A percentile compares a stretch with the other conserved stretches of the same genome.
These are phyloP conservation scores for Drosophila persimilis DNA, from an alignment of 1,140 invertebrate genomes.

Conservation along the genomic window DNA sequence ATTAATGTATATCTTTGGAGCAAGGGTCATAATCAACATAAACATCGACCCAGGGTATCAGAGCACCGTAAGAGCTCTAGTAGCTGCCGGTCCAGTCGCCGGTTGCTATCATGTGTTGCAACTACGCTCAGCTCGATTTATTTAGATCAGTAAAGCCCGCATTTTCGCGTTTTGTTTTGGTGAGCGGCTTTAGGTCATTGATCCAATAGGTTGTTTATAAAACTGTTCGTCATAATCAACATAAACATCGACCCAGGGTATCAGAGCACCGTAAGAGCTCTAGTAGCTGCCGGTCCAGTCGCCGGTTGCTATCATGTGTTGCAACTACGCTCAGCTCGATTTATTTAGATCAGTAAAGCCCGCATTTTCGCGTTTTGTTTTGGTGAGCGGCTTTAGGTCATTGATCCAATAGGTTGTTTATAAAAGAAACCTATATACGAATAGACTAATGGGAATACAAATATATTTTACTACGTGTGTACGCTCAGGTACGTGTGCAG, in stretches of 20 bases:
- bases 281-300: constrained; percentile 13
- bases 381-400: constrained; percentile 36
- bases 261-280: constrained; percentile 12
- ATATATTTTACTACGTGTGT: constrained; percentile 3
- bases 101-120: constrained; percentile 24
- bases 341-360: constrained; percentile 12
- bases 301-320: constrained; percentile 21
- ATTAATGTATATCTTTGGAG: too few species aligned
- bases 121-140: constrained; percentile 18
- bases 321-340: constrained; percentile 23
- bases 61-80: constrained; percentile 12
- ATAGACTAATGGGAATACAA: constrained; percentile 15
- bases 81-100: constrained; percentile 19
- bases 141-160: constrained; percentile 19
- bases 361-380: constrained; percentile 52
- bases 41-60: constrained; percentile 2
- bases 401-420: constrained; percentile 35
- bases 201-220: constrained; percentile 27
- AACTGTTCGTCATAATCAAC: not conserved
- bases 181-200: constrained; percentile 38
- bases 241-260: constrained; percentile 1
- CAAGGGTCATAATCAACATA: too few species aligned
- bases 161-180: constrained; percentile 51
- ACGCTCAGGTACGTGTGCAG: constrained; percentile 1
- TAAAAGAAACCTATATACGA: constrained; percentile 24